Evolutionary conservation across 2,113 vertebrate genomes (phyloP).

Genomic region (Zapornia atra): DNA sequence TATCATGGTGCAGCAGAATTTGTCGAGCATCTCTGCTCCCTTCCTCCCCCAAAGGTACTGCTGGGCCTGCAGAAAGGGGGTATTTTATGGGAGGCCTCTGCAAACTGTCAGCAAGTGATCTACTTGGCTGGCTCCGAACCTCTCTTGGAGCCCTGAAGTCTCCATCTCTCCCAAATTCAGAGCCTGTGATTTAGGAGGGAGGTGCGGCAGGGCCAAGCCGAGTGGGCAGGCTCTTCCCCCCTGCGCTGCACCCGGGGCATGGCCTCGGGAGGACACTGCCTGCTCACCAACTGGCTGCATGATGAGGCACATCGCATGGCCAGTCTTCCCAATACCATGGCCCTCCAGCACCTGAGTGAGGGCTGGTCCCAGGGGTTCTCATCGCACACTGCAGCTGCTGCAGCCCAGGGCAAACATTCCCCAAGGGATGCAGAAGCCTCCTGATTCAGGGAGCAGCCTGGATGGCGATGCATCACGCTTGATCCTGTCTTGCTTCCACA

Average conservation of each 20-base stretch:
- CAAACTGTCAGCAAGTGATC: constrained; percentile 10
- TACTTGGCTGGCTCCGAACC: background rate
- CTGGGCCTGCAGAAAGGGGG: background rate
- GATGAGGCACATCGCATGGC: accelerated
- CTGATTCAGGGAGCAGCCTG: background rate
- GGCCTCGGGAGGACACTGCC: accelerated
- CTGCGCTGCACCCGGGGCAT: accelerated
- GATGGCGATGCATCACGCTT: accelerated
- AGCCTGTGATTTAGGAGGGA: background rate
- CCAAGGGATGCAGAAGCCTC: background rate
- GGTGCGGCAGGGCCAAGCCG: background rate
- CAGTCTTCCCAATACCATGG: accelerated
- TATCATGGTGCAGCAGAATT: background rate
- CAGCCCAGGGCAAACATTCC: accelerated
- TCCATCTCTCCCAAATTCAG: background rate
- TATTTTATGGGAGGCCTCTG: background rate
- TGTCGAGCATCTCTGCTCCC: accelerated
- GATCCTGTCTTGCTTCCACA: accelerated
- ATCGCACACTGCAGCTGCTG: accelerated
- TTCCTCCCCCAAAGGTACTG: background rate
- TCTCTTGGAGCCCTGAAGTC: background rate
- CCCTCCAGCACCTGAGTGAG: accelerated
- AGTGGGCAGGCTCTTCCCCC: background rate
- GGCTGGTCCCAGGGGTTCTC: accelerated
- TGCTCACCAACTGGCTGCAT: accelerated